phyloP scores from a whole-genome alignment of 92 coral and sea anemone genomes.

The Porites divaricata region DNA sequence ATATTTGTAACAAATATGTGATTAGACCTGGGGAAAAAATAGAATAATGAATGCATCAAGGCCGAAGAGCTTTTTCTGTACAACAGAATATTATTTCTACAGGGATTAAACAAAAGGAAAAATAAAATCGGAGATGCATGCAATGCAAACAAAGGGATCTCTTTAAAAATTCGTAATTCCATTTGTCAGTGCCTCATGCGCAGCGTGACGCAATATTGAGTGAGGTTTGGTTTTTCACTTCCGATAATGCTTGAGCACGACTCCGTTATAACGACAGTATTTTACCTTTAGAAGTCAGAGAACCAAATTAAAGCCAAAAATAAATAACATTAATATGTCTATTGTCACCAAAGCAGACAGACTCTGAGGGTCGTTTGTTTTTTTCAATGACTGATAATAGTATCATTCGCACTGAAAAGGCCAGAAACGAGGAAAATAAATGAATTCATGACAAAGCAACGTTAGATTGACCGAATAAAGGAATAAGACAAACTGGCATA shows the following conservation, averaged over 20 bases:
- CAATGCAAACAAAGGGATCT: not conserved
- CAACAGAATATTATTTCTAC: conserved; percentile 36
- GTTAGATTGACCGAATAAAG: too few relatives aligned
- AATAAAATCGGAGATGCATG: not conserved
- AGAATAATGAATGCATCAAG: not conserved
- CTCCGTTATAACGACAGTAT: not conserved
- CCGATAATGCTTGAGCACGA: not conserved
- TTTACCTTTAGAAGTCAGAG: not conserved
- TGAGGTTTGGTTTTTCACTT: not conserved
- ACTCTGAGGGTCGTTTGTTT: not conserved
- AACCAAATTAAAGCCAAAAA: not conserved
- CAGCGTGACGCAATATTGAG: not conserved
- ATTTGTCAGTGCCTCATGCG: not conserved
- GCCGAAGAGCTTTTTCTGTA: conserved; percentile 24
- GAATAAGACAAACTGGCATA: too few relatives aligned
- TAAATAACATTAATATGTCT: not conserved
- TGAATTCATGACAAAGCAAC: not conserved
- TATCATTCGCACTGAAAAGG: not conserved
- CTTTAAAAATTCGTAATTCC: not conserved
- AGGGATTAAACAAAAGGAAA: conserved; percentile 8
- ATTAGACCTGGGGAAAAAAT: not conserved
- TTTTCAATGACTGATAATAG: not conserved
- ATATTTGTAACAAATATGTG: not conserved
- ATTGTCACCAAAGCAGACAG: not conserved
- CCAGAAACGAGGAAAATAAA: not conserved